phyloP scores from a whole-genome alignment of 2,113 vertebrate genomes.

The Glaucidium brasilianum region DNA sequence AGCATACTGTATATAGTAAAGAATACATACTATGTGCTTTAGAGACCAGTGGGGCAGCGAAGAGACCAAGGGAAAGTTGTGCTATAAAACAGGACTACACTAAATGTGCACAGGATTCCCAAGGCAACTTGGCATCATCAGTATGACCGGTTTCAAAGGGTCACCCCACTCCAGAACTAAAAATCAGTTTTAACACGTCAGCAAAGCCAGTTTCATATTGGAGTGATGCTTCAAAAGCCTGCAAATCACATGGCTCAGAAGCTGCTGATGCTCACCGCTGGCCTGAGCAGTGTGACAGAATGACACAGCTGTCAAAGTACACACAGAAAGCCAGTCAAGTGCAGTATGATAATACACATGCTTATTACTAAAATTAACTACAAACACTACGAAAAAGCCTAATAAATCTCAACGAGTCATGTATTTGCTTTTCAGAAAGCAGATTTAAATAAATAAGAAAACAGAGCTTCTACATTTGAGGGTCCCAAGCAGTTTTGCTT shows the following conservation, averaged over 20 bases:
- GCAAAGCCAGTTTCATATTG: background rate
- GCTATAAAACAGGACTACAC: background rate
- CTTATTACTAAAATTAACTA: background rate
- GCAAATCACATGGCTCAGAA: background rate
- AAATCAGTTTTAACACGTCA: background rate
- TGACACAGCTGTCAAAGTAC: background rate
- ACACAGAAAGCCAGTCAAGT: background rate
- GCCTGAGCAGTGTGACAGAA: fast-evolving
- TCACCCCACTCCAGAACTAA: background rate
- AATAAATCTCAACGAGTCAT: background rate
- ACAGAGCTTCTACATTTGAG: background rate
- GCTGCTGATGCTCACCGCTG: fast-evolving
- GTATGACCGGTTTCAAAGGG: fast-evolving
- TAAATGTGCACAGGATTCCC: background rate
- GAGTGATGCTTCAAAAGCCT: background rate
- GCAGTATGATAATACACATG: background rate
- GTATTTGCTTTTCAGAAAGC: background rate
- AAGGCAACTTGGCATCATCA: background rate
- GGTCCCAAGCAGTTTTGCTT: background rate
- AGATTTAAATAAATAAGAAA: background rate
- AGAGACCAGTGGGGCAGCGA: background rate
- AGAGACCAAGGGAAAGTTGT: background rate
- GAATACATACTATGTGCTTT: background rate
- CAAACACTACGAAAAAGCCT: background rate
- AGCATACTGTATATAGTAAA: background rate